Evolutionary conservation across 2,888 invertebrate genomes (phyloP).

Genomic region (Stenichneumon culpator): DNA sequence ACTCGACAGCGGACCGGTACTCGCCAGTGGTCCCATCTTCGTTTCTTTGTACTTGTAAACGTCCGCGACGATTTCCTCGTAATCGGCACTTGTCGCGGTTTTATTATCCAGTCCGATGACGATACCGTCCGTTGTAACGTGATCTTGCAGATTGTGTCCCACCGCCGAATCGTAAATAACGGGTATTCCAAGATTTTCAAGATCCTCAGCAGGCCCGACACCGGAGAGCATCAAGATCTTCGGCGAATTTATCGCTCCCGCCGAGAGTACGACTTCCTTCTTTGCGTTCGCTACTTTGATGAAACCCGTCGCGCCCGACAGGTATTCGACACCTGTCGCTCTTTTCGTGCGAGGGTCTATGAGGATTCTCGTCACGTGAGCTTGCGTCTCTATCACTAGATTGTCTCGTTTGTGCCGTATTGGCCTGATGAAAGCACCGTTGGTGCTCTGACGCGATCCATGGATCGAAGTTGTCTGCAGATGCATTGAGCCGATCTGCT

Average conservation of each 20-base stretch:
- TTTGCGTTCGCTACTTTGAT: slow-evolving; percentile 81
- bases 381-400: slow-evolving; percentile 84
- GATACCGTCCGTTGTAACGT: slow-evolving; percentile 84
- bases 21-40: slow-evolving; percentile 86
- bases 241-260: slow-evolving; percentile 86
- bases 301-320: slow-evolving; percentile 77
- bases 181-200: slow-evolving; percentile 82
- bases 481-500: slow-evolving; percentile 88
- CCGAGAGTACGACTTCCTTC: slow-evolving; percentile 86
- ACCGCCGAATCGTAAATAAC: slow-evolving; percentile 84
- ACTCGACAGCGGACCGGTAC: slow-evolving; percentile 86
- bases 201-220: slow-evolving; percentile 85
- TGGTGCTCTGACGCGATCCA: slow-evolving; percentile 88
- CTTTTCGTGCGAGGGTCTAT: slow-evolving; percentile 85
- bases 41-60: slow-evolving; percentile 86
- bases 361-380: slow-evolving; percentile 86
- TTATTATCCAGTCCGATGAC: slow-evolving; percentile 79
- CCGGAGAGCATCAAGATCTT: slow-evolving; percentile 87
- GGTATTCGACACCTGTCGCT: slow-evolving; percentile 84
- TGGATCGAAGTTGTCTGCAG: slow-evolving; percentile 88
- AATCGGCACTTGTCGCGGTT: slow-evolving; percentile 75
- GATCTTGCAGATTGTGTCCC: slow-evolving; percentile 87
- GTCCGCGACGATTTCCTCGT: slow-evolving; percentile 79
- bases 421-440: slow-evolving; percentile 89
- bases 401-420: slow-evolving; percentile 86